Evolutionary conservation across 1,140 invertebrate genomes (phyloP).

Genomic region (Drosophila seguyi): DNA sequence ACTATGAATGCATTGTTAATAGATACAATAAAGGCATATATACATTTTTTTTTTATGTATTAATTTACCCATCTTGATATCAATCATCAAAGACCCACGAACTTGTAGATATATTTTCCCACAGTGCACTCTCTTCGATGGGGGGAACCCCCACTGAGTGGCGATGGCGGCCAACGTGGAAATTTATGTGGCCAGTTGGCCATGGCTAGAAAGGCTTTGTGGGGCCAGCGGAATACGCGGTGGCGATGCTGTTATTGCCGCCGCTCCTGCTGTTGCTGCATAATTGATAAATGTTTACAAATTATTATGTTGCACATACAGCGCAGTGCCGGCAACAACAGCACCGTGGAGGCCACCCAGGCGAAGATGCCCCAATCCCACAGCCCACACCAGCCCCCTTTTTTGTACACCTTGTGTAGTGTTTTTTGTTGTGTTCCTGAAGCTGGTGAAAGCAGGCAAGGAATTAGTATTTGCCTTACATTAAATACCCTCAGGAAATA

Average conservation of each 20-base stretch:
- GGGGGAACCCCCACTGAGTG: constrained; percentile 42
- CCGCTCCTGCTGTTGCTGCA: constrained; percentile 71
- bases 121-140: constrained; percentile 4
- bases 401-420: constrained; percentile 9
- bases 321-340: constrained; percentile 14
- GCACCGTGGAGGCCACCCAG: constrained; percentile 58
- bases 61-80: background rate
- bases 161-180: constrained; percentile 55
- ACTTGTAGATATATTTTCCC: background rate
- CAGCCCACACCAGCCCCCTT: background rate
- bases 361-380: constrained; percentile 37
- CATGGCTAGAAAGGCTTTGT: constrained; percentile 22
- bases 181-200: constrained; percentile 78
- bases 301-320: constrained; percentile 80
- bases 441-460: constrained; percentile 46
- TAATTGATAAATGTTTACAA: constrained; percentile 83
- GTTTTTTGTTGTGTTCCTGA: constrained; percentile 19
- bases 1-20: too few species aligned
- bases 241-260: constrained; percentile 51
- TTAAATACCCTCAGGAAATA: constrained; percentile 9
- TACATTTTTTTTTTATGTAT: background rate
- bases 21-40: too few species aligned
- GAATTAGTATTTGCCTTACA: constrained; percentile 9
- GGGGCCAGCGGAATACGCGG: background rate
- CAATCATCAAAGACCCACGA: background rate